phyloP scores from a whole-genome alignment of 2,113 vertebrate species.

The Corvus cornix region DNA sequence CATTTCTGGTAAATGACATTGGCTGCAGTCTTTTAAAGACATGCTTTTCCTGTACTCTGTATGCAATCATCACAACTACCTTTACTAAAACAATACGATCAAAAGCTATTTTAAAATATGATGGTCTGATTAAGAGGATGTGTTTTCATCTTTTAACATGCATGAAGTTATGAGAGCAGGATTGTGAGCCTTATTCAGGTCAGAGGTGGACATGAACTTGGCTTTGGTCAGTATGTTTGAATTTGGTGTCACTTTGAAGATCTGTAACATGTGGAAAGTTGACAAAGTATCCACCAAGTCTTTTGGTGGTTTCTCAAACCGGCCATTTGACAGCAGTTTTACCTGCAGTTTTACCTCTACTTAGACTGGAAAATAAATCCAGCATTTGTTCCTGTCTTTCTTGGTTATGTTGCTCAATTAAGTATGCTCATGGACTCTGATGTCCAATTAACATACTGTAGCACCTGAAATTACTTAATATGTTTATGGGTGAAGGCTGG shows the following conservation, averaged over 20 bases:
- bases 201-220: neutral
- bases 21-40: neutral
- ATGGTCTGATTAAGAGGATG: neutral
- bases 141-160: neutral
- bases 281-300: neutral
- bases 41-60: neutral
- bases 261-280: neutral
- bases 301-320: neutral
- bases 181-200: neutral
- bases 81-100: constrained; percentile 5
- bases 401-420: neutral
- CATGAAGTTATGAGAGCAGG: neutral
- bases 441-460: fast-evolving
- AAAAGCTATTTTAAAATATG: constrained; percentile 5
- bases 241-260: neutral
- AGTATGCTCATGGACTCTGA: neutral
- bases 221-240: neutral
- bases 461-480: neutral
- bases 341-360: neutral
- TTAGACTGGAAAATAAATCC: neutral
- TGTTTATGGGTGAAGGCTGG: neutral
- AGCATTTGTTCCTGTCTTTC: neutral
- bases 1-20: constrained; percentile 27
- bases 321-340: neutral
- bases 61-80: neutral